Evolutionary conservation across 2,888 invertebrate species (phyloP).

Genomic region (Serrognathus titanus): DNA sequence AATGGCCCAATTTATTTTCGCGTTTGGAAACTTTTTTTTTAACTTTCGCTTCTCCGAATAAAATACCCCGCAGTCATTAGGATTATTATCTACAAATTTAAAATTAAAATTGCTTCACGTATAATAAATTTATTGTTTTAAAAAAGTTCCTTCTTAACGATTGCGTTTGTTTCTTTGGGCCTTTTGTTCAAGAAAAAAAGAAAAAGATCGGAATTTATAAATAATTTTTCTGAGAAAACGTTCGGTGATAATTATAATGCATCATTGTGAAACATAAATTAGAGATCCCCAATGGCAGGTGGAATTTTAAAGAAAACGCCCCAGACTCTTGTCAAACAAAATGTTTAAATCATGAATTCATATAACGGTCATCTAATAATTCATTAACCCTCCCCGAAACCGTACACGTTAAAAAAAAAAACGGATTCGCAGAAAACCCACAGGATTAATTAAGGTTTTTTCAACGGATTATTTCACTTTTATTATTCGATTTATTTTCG

Average conservation of each 20-base stretch:
- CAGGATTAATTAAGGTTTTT: not conserved
- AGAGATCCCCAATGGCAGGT: not conserved
- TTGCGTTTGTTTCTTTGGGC: too few species aligned
- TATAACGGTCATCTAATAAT: conserved; percentile 1
- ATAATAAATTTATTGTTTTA: too few species aligned
- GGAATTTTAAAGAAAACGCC: not conserved
- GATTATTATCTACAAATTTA: too few species aligned
- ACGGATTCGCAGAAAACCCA: not conserved
- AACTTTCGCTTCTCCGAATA: too few species aligned
- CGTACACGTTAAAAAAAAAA: not conserved
- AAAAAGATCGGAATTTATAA: too few species aligned
- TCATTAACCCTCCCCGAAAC: not conserved
- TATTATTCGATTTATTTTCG: not conserved
- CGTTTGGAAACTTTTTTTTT: too few species aligned
- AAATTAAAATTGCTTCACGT: too few species aligned
- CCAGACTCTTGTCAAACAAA: not conserved
- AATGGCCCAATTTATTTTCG: too few species aligned
- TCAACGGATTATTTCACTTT: not conserved
- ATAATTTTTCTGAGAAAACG: not conserved
- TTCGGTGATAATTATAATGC: conserved; percentile 1
- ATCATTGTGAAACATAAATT: not conserved
- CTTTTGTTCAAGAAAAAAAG: too few species aligned
- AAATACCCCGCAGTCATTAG: too few species aligned
- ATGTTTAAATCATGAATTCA: not conserved
- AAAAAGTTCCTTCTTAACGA: too few species aligned